Percentiles rank a stretch among this genome's conserved stretches.
Conservation (phyloP, 2,888 invertebrate species). For the Neelides folsomi region DNA sequence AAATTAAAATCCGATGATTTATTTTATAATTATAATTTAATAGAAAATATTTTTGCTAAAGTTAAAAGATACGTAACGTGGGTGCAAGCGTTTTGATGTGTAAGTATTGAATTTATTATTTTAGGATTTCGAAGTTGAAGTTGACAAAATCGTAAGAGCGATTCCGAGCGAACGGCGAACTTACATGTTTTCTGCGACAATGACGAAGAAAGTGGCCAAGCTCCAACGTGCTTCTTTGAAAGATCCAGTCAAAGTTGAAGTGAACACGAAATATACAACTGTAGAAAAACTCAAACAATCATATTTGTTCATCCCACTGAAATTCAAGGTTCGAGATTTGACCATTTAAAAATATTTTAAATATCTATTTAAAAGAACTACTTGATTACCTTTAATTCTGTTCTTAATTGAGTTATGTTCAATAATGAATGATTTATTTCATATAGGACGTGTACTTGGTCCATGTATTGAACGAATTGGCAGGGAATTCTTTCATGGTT, state of each 20-base stretch:
- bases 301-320: constrained; percentile 88
- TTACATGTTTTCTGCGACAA: constrained; percentile 93
- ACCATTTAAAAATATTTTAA: constrained; percentile 10
- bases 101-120: not conserved
- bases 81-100: too few relatives aligned
- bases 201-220: constrained; percentile 96
- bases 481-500: constrained; percentile 92
- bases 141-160: constrained; percentile 84
- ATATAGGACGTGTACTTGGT: constrained; percentile 86
- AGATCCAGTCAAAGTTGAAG: constrained; percentile 92
- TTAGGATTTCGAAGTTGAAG: constrained; percentile 90
- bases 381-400: not conserved
- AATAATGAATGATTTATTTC: constrained; percentile 12
- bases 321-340: constrained; percentile 60
- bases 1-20: too few relatives aligned
- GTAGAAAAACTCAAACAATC: constrained; percentile 91
- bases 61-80: too few relatives aligned
- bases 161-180: constrained; percentile 85
- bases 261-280: constrained; percentile 90
- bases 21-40: too few relatives aligned
- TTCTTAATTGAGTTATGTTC: not conserved
- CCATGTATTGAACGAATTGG: constrained; percentile 83
- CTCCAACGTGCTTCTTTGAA: constrained; percentile 84
- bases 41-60: too few relatives aligned
- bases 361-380: not conserved